Evolutionary conservation across 2,888 invertebrate genomes (phyloP).

Genomic region (Rhogogaster chlorosoma): DNA sequence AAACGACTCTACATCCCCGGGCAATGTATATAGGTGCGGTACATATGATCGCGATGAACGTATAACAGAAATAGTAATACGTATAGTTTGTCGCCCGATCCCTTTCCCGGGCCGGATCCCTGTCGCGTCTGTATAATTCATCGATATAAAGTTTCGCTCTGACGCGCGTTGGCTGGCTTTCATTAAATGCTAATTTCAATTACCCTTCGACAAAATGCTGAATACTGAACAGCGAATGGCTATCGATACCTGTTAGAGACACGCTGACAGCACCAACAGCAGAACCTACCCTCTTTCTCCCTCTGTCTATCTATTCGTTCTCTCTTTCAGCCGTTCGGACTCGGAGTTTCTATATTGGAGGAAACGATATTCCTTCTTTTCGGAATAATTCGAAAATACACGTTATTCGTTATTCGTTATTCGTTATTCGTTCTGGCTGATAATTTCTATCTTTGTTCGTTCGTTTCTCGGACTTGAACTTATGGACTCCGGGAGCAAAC

Average conservation of each 20-base stretch:
- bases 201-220: constrained; percentile 61
- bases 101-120: constrained; percentile 14
- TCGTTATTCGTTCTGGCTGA: constrained; percentile 58
- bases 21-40: neutral
- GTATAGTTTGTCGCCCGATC: neutral
- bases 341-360: too few species aligned
- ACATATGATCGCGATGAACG: neutral
- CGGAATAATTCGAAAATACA: neutral
- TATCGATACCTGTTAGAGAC: constrained; percentile 51
- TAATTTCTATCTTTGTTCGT: constrained; percentile 64
- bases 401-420: too few species aligned
- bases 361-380: too few species aligned
- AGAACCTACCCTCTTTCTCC: constrained; percentile 7
- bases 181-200: constrained; percentile 67
- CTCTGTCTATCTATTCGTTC: neutral
- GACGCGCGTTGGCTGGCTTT: constrained; percentile 60
- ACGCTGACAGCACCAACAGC: constrained; percentile 30
- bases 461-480: constrained; percentile 62
- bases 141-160: constrained; percentile 61
- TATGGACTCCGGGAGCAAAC: neutral
- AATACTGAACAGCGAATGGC: constrained; percentile 55
- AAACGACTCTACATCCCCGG: constrained; percentile 71
- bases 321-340: neutral
- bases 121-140: constrained; percentile 63
- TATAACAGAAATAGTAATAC: neutral